A percentile compares a stretch with the other conserved stretches of the same genome.
Evolutionary conservation across 1,140 invertebrate species (phyloP).

Genomic region (Mactra quadrangularis): DNA sequence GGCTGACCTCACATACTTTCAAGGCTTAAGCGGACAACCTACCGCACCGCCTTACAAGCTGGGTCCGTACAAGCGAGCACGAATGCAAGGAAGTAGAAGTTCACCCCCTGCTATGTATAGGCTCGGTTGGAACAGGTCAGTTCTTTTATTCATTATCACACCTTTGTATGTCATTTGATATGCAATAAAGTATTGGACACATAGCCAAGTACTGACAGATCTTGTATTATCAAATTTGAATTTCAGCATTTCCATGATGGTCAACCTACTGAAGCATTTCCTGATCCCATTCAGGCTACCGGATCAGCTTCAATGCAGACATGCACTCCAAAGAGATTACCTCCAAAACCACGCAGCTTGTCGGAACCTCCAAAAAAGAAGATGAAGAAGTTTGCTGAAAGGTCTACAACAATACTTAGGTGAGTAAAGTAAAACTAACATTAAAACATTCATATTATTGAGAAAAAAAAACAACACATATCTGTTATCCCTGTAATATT

Average conservation of each 20-base stretch:
- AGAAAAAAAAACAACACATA: too few relatives aligned
- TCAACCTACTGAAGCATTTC: neutral
- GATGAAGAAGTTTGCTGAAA: too few relatives aligned
- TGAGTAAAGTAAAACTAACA: too few relatives aligned
- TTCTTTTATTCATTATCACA: neutral
- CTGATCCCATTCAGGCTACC: too few relatives aligned
- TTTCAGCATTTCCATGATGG: conserved; percentile 1
- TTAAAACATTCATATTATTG: too few relatives aligned
- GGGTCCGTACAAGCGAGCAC: neutral
- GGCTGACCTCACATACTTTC: too few relatives aligned
- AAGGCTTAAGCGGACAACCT: too few relatives aligned
- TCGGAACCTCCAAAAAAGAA: conserved; percentile 9
- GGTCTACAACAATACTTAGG: too few relatives aligned
- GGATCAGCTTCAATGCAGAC: neutral
- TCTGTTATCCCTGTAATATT: too few relatives aligned
- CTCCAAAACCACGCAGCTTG: neutral
- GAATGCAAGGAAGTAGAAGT: neutral
- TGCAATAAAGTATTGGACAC: neutral
- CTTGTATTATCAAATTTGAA: neutral
- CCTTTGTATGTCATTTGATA: neutral
- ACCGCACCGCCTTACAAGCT: too few relatives aligned
- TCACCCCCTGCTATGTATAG: neutral
- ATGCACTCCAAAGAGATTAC: neutral
- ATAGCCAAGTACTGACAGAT: neutral
- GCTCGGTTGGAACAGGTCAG: neutral